A percentile compares a stretch with the other conserved stretches of the same genome.
Evolutionary conservation across 1,140 invertebrate species (phyloP).

Genomic region (Apocrypta bakeri): DNA sequence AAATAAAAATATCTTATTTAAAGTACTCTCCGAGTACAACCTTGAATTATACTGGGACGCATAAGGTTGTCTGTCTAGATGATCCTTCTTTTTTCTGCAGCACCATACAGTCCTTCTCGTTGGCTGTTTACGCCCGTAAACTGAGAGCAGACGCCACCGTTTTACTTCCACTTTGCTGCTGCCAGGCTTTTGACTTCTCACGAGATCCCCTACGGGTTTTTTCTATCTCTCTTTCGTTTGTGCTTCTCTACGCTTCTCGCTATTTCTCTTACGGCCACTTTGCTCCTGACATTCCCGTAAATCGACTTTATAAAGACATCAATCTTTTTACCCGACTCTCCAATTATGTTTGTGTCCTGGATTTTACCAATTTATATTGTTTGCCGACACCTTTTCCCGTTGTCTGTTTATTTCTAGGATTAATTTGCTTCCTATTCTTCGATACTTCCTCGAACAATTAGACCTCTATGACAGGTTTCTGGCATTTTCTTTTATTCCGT

Average conservation of each 20-base stretch:
- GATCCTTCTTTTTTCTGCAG: background rate
- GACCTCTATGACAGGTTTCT: too few relatives aligned
- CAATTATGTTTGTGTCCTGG: background rate
- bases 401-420: background rate
- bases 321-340: background rate
- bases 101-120: background rate
- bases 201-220: background rate
- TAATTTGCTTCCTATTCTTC: background rate
- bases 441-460: too few relatives aligned
- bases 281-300: background rate
- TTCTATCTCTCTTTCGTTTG: background rate
- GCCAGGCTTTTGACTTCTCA: conserved; percentile 11
- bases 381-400: background rate
- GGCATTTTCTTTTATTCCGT: too few relatives aligned
- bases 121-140: conserved; percentile 16
- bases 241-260: background rate
- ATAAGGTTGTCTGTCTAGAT: background rate
- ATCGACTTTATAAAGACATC: conserved; percentile 17
- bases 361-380: conserved; percentile 3
- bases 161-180: conserved; percentile 25
- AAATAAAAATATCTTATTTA: background rate
- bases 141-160: conserved; percentile 16
- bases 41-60: background rate
- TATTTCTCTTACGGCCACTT: conserved; percentile 19
- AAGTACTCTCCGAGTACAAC: background rate